Percentiles rank a stretch among this genome's conserved stretches.
phyloP scores from a whole-genome alignment of 2,888 invertebrate genomes.

The Yponomeuta plumbellus region DNA sequence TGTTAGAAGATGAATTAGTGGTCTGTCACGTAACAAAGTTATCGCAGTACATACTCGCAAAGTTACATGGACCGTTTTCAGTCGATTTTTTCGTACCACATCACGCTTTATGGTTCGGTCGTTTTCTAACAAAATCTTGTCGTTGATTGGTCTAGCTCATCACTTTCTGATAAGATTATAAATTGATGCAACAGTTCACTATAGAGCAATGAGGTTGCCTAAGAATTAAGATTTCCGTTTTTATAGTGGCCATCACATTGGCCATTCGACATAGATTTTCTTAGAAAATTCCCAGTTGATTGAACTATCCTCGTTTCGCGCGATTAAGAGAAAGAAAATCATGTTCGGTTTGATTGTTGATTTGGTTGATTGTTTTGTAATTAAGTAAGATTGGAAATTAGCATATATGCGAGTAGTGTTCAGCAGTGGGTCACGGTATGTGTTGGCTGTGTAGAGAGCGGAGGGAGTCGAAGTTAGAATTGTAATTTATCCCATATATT shows the following conservation, averaged over 20 bases:
- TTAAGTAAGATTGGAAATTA: constrained; percentile 15
- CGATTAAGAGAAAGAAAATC: constrained; percentile 22
- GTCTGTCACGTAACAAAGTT: not conserved
- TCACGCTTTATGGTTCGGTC: constrained; percentile 12
- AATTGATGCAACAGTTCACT: not conserved
- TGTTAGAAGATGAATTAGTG: not conserved
- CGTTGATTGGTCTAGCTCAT: constrained; percentile 17
- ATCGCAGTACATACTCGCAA: not conserved
- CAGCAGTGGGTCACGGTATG: constrained; percentile 56
- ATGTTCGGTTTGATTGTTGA: constrained; percentile 20
- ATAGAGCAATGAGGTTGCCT: not conserved
- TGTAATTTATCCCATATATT: constrained; percentile 45
- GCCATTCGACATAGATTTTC: constrained; percentile 6
- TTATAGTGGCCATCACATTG: not conserved
- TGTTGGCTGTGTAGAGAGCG: constrained; percentile 66
- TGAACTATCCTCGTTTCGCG: constrained; percentile 5
- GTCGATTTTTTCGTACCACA: not conserved
- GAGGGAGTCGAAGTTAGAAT: constrained; percentile 45
- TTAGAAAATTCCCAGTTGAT: not conserved
- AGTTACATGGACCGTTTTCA: constrained; percentile 3
- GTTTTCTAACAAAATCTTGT: constrained; percentile 1
- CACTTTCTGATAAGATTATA: constrained; percentile 14
- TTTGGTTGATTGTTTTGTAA: constrained; percentile 19
- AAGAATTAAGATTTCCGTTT: not conserved
- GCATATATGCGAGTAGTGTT: constrained; percentile 29